Evolutionary conservation across 1,140 invertebrate genomes (phyloP), one percentile per base, ranked within the genome.

Genomic region (Bombus breviceps): DNA sequence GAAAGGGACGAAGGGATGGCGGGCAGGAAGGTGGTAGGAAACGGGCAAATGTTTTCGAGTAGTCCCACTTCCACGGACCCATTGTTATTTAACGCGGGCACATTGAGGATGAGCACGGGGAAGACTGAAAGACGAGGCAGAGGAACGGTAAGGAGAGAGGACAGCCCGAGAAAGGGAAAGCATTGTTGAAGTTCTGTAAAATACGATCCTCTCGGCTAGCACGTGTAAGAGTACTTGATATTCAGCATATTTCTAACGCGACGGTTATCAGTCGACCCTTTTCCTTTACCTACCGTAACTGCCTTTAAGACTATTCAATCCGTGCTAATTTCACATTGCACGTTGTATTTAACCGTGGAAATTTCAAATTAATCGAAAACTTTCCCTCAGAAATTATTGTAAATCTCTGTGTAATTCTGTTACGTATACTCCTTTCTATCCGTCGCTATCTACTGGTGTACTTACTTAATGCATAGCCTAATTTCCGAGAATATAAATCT

Each of bases 31-130:
- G 18, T 53, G 18, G 47, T 53, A 86, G 84, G 87, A 91, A 89
- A 89, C 66, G 80, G 83, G 88, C 88, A 88, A 92, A 92, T 92
- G 91, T 90, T 92, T 92, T 93, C 88, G 86, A 92, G 91, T 89
- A 88, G 90, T 87, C 83, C 88, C 86, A 89, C 85, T 91, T 90
- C 86, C 82, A 83, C 88, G 76, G 86, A 73, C 39, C 89, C 90
- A 91, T 92, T 93, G 92, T 92, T 92, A 88, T 89, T 91, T 92
- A 91, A 92, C 91, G 89, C 89, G 88, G 79, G 84, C 80, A 79
- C 81, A 83, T 80, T 85, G 86, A 87, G 75, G 83, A 89, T 86
- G 72, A 85, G 77, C 77, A 57, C 71, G 64, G 81, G 71, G 37
- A 76, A 37, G 81, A 64, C 64, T 66, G n/a, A 73, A 69, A 75